Conservation (phyloP, 2,888 invertebrate genomes). For the Mythimna albipuncta region DNA sequence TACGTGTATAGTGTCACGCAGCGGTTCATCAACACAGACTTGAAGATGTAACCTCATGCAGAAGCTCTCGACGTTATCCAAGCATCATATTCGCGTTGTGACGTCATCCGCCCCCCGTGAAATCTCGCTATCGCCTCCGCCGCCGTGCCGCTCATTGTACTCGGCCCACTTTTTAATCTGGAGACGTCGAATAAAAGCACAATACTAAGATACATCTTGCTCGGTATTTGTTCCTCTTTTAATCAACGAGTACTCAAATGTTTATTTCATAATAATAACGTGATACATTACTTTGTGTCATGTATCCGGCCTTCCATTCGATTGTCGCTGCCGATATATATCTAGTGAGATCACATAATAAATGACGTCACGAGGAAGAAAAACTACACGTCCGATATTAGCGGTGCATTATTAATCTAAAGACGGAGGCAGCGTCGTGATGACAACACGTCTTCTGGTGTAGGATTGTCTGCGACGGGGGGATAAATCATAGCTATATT, state of each 20-base stretch:
- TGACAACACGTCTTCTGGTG: slow-evolving; percentile 77
- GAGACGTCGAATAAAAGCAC: slow-evolving; percentile 87
- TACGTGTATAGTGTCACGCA: slow-evolving; percentile 10
- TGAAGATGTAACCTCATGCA: slow-evolving; percentile 62
- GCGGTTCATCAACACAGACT: slow-evolving; percentile 33
- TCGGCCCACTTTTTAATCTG: slow-evolving; percentile 88
- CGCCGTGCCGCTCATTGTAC: slow-evolving; percentile 80
- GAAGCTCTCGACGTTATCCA: slow-evolving; percentile 72
- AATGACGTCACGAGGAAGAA: slow-evolving; percentile 72
- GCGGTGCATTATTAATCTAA: slow-evolving; percentile 78
- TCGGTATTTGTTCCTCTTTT: slow-evolving; percentile 81
- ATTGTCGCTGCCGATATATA: slow-evolving; percentile 39
- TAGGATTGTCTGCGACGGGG: slow-evolving; percentile 76
- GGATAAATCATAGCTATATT: slow-evolving; percentile 85
- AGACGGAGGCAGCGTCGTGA: slow-evolving; percentile 66
- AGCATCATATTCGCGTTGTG: slow-evolving; percentile 81
- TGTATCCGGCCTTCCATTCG: slow-evolving; percentile 26
- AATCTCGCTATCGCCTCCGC: slow-evolving; percentile 70
- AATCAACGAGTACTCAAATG: slow-evolving; percentile 77
- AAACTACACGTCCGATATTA: slow-evolving; percentile 77
- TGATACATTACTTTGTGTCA: slow-evolving; percentile 25
- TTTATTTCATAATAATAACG: slow-evolving; percentile 61
- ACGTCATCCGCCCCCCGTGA: slow-evolving; percentile 76
- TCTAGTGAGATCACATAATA: slow-evolving; percentile 62
- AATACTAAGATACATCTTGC: slow-evolving; percentile 83